Conservation (phyloP, 2,797 vertebrate species). For the Cottoperca gobio region DNA sequence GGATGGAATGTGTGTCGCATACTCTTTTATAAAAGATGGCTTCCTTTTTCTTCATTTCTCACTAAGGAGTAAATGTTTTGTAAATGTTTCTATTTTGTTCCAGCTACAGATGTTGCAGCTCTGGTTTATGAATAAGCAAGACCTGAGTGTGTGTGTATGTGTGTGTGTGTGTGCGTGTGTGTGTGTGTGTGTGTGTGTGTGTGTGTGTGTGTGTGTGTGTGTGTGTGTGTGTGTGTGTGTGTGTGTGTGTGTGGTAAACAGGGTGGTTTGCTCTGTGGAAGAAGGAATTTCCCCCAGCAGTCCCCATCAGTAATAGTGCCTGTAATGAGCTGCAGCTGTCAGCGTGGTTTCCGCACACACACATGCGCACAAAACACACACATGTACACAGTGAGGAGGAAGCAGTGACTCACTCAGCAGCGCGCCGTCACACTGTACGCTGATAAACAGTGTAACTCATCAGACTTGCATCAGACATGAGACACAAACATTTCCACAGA, state of each 20-base stretch:
- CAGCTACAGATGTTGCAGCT: conserved; percentile 85
- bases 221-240: not conserved
- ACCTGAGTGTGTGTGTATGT: conserved; percentile 42
- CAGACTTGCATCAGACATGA: conserved; percentile 69
- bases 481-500: conserved; percentile 67
- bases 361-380: conserved; percentile 40
- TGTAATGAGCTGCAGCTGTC: conserved; percentile 97
- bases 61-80: conserved; percentile 47
- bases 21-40: conserved; percentile 4
- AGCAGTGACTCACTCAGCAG: conserved; percentile 81
- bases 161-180: conserved; percentile 55
- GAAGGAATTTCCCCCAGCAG: conserved; percentile 89
- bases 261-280: conserved; percentile 84
- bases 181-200: conserved; percentile 19
- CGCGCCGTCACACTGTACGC: conserved; percentile 73
- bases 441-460: conserved; percentile 78
- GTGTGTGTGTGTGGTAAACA: conserved; percentile 80
- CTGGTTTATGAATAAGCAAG: conserved; percentile 89
- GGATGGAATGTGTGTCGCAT: conserved; percentile 26
- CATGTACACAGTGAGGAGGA: conserved; percentile 65
- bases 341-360: conserved; percentile 79
- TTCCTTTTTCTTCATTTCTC: conserved; percentile 34
- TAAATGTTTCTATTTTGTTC: conserved; percentile 60
- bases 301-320: conserved; percentile 90
- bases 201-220: conserved; percentile 59